These are phyloP conservation scores for Catharus ustulatus DNA, from an alignment of 2,797 vertebrate genomes.

Conservation along the genomic window DNA sequence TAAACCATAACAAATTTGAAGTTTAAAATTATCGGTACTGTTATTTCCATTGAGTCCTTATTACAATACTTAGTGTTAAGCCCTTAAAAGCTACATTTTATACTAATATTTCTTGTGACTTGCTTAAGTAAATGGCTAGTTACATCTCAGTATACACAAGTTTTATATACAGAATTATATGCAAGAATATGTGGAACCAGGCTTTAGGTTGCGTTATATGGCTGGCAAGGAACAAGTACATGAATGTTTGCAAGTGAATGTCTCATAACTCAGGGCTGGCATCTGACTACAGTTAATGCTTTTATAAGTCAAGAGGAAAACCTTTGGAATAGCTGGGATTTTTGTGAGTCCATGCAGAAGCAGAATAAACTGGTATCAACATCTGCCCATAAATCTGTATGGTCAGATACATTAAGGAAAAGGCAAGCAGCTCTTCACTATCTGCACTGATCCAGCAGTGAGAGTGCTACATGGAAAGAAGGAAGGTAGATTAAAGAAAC, in stretches of 20 bases:
- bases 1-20: neutral
- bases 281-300: neutral
- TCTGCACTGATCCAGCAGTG: neutral
- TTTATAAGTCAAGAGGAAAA: neutral
- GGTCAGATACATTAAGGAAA: neutral
- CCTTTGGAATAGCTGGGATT: neutral
- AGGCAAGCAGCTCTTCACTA: neutral
- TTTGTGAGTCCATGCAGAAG: neutral
- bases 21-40: neutral
- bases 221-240: neutral
- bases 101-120: neutral
- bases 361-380: neutral
- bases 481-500: neutral
- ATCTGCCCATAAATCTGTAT: neutral
- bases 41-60: neutral
- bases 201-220: neutral
- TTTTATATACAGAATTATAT: neutral
- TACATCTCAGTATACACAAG: neutral
- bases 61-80: neutral
- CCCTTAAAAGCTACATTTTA: neutral
- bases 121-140: neutral
- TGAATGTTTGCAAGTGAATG: neutral
- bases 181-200: neutral
- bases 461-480: neutral
- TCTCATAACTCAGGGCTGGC: neutral